These are phyloP conservation scores for Tolmerus cingulatus DNA, from an alignment of 2,888 invertebrate species.

Conservation along the genomic window DNA sequence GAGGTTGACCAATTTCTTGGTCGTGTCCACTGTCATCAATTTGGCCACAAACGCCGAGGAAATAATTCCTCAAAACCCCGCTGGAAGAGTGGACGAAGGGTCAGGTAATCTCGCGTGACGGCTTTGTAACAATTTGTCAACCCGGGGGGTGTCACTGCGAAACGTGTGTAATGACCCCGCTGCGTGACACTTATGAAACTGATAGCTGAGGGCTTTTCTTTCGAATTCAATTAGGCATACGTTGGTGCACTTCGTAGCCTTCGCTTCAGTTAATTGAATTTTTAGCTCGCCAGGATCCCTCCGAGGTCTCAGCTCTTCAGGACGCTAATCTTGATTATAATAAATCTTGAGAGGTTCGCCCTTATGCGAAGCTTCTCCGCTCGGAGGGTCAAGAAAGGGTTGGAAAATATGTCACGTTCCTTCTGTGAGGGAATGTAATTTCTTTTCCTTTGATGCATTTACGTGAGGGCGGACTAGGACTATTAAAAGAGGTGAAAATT, in stretches of 20 bases:
- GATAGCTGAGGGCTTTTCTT: conserved; percentile 23
- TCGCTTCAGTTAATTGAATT: conserved; percentile 46
- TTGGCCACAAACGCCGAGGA: conserved; percentile 36
- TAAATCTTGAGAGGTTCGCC: conserved; percentile 36
- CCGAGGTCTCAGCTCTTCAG: background rate
- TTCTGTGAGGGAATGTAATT: conserved; percentile 38
- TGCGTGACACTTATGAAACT: conserved; percentile 28
- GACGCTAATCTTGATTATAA: conserved; percentile 37
- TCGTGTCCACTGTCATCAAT: conserved; percentile 38
- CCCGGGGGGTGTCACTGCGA: conserved; percentile 13
- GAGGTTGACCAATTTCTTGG: background rate
- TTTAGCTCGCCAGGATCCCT: conserved; percentile 20
- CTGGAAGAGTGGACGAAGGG: conserved; percentile 37
- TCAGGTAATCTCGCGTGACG: conserved; percentile 41
- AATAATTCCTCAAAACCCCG: conserved; percentile 46
- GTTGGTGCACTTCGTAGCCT: conserved; percentile 43
- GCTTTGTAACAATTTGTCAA: conserved; percentile 26
- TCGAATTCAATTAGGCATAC: conserved; percentile 47
- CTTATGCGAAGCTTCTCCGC: conserved; percentile 4
- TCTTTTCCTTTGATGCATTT: conserved; percentile 33
- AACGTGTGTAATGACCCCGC: conserved; percentile 22
- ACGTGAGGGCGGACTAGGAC: conserved; percentile 17
- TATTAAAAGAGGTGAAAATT: conserved; percentile 32
- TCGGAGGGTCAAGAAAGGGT: conserved; percentile 18
- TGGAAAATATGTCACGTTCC: conserved; percentile 40